Percentiles rank a stretch among this genome's conserved stretches.
These are phyloP conservation scores for Aphelinus atriplicis DNA, from an alignment of 1,140 invertebrate genomes.

Conservation along the genomic window DNA sequence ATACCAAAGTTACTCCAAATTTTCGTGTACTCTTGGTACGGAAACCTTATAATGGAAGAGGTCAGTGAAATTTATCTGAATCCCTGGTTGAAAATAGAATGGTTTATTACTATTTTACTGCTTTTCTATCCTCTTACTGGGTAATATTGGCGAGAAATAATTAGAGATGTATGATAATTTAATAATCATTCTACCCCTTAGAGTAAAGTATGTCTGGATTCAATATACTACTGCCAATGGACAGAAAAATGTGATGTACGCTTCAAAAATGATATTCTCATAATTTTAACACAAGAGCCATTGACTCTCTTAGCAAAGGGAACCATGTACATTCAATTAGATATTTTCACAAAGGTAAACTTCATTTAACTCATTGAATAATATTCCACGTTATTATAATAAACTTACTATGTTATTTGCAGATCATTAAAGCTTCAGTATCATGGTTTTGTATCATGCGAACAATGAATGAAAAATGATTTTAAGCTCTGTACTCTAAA, in stretches of 20 bases:
- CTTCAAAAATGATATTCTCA: slow-evolving; percentile 26
- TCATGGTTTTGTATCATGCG: slow-evolving; percentile 37
- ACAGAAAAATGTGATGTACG: background rate
- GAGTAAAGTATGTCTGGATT: slow-evolving; percentile 3
- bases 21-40: slow-evolving; percentile 39
- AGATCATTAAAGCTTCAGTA: slow-evolving; percentile 28
- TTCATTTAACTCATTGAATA: too few species aligned
- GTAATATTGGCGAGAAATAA: background rate
- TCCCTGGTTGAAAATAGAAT: background rate
- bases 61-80: slow-evolving; percentile 15
- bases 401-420: background rate
- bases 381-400: too few species aligned
- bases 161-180: background rate
- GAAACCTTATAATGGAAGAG: slow-evolving; percentile 31
- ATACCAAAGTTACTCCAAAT: slow-evolving; percentile 39
- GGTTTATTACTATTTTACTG: too few species aligned
- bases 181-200: background rate
- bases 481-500: too few species aligned
- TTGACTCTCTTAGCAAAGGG: slow-evolving; percentile 23
- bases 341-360: slow-evolving; percentile 8
- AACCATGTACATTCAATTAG: slow-evolving; percentile 6
- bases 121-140: background rate
- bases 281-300: slow-evolving; percentile 30
- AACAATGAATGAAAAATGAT: slow-evolving; percentile 17
- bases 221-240: background rate